Evolutionary conservation across 1,140 invertebrate genomes (phyloP).

Genomic region (Euura lappo): DNA sequence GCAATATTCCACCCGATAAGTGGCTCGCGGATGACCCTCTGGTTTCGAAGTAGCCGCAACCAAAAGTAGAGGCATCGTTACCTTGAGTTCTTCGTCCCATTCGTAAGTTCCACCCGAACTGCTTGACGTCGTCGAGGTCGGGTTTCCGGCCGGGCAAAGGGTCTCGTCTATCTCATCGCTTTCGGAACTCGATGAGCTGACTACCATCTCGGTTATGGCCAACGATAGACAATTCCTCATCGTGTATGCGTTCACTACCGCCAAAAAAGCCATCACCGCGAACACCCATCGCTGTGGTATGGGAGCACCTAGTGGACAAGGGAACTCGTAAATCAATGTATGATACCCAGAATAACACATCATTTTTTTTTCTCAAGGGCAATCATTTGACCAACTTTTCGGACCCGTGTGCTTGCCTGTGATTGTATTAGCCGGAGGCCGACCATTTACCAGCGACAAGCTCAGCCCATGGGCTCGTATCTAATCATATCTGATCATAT

Average conservation of each 20-base stretch:
- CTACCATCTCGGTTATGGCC: constrained; percentile 87
- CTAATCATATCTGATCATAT: too few species aligned
- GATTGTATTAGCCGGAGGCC: too few species aligned
- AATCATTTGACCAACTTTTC: too few species aligned
- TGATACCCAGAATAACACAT: too few species aligned
- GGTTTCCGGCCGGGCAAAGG: constrained; percentile 9
- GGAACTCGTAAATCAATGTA: too few species aligned
- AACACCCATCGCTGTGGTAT: constrained; percentile 75
- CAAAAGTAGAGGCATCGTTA: background rate
- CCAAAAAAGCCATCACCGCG: constrained; percentile 80
- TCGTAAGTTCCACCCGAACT: constrained; percentile 51
- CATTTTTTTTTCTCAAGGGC: too few species aligned
- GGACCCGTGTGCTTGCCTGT: too few species aligned
- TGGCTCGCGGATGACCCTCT: too few species aligned
- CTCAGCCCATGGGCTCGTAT: too few species aligned
- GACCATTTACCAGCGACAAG: too few species aligned
- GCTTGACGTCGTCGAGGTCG: constrained; percentile 56
- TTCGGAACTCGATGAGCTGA: constrained; percentile 27
- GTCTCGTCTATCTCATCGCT: constrained; percentile 40
- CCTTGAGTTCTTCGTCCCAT: constrained; percentile 69
- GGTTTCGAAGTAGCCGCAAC: too few species aligned
- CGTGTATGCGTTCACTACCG: constrained; percentile 82
- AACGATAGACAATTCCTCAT: constrained; percentile 85
- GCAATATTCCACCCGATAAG: too few species aligned
- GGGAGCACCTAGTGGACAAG: constrained; percentile 60